Evolutionary conservation across 92 coral and sea anemone genomes (phyloP).

Genomic region (Epizoanthus illoricatus): DNA sequence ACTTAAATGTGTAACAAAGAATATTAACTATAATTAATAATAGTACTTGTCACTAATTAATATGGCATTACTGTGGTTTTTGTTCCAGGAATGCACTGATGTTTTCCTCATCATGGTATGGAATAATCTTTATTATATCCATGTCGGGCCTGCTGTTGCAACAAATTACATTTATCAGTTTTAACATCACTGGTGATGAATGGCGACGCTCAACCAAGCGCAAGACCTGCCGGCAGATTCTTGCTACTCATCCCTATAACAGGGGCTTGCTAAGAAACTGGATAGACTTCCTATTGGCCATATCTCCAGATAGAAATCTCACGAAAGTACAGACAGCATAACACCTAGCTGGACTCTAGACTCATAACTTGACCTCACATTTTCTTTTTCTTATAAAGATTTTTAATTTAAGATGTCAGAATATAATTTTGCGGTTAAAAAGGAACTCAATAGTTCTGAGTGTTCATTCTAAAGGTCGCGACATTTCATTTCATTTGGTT

Average conservation of each 20-base stretch:
- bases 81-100: slow-evolving; percentile 77
- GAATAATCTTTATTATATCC: slow-evolving; percentile 63
- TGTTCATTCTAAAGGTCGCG: too few species aligned
- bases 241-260: slow-evolving; percentile 68
- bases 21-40: too few species aligned
- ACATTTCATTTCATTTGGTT: too few species aligned
- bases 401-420: too few species aligned
- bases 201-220: slow-evolving; percentile 75
- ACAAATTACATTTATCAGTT: slow-evolving; percentile 78
- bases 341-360: background rate
- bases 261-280: slow-evolving; percentile 84
- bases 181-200: slow-evolving; percentile 93
- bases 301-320: background rate
- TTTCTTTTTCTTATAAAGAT: too few species aligned
- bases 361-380: background rate
- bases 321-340: slow-evolving; percentile 20
- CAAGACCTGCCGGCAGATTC: slow-evolving; percentile 67
- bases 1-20: too few species aligned
- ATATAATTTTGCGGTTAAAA: too few species aligned
- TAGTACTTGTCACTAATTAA: too few species aligned
- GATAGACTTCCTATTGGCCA: slow-evolving; percentile 65
- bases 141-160: slow-evolving; percentile 76
- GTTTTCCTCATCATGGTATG: slow-evolving; percentile 76
- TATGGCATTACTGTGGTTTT: slow-evolving; percentile 1
- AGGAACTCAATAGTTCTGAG: too few species aligned